Conservation (phyloP, 2,797 vertebrate genomes). For the Serranus cabrilla region DNA sequence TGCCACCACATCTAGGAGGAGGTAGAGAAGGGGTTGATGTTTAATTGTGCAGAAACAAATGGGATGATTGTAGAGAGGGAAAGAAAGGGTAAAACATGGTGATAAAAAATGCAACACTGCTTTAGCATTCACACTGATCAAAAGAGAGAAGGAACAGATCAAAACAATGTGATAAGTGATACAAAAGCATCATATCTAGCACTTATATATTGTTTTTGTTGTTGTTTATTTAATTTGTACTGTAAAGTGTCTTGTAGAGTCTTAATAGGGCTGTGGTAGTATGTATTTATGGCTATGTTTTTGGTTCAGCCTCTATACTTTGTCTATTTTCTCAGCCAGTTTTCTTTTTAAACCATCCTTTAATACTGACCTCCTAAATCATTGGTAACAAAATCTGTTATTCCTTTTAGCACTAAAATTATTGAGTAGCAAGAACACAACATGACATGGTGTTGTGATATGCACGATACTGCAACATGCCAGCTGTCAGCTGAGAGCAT, state of each 20-base stretch:
- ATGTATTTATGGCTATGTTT: too few relatives aligned
- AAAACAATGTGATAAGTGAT: background rate
- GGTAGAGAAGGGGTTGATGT: background rate
- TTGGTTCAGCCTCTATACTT: too few relatives aligned
- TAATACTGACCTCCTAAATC: background rate
- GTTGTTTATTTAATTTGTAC: background rate
- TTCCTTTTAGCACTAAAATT: constrained; percentile 34
- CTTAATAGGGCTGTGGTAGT: too few relatives aligned
- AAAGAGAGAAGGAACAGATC: background rate
- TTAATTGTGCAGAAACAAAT: constrained; percentile 2
- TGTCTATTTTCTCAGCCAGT: background rate
- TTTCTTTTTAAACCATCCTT: background rate
- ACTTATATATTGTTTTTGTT: background rate
- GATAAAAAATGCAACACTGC: background rate
- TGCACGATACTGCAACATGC: background rate
- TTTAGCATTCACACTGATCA: background rate
- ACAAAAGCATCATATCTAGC: background rate
- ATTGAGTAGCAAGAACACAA: constrained; percentile 14
- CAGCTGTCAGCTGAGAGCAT: background rate
- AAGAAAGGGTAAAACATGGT: background rate
- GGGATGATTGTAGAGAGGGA: background rate
- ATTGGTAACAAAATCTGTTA: constrained; percentile 29
- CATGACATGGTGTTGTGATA: constrained; percentile 20
- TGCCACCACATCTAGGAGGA: constrained; percentile 93
- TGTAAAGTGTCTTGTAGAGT: rapidly evolving